Base-by-base conservation (phyloP, 2,797 vertebrate genomes). In the Sebastolobus alascanus region DNA sequence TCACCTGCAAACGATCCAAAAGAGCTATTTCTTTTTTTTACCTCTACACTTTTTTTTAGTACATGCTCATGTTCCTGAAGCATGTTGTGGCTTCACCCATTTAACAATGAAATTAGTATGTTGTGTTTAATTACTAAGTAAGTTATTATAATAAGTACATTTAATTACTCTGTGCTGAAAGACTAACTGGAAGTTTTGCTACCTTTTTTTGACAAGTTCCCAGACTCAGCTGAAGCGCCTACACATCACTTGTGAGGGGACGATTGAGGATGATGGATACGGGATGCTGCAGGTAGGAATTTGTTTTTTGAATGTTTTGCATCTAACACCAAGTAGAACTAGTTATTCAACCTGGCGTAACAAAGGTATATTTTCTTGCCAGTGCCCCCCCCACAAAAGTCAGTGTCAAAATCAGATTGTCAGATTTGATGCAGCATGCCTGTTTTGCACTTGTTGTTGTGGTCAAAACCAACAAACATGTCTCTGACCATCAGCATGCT, bases 261-360 rank as follows among this genome's bases (percentile, higher is more conserved):
- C 97, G 8, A 99, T 99, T 27, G 98, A 99, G 93, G 96, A 96
- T 70, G 95, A 96, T 65, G 98, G 98, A 43, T 96, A 95, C 40
- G 98, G 98, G 40, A 99, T 99, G 98, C 93, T 99, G n/a, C 98
- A 99, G 98, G 98, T 99, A 87, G 86, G 94, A 77, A 61, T 77
- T 81, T 9, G 8, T 80, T 75, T 55, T 33, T 35, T 37, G 6
- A 6, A 20, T 46, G 5, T 66, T 79, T 74, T 65, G 5, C 16
- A 56, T 63, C 9, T 20, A 50, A 56, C 56, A 9, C 43, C 29
- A 67, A 20, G 5, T 50, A 46, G 10, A 54, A 74, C 22, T 31
- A 66, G 1, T 72, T 46, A 52, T 64, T 75, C 1, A 73, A 33
- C 25, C 18, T 52, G 37, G 35, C 12, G 3, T 40, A 5, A 74